These are phyloP conservation scores for Climacteris rufus DNA, from an alignment of 2,113 vertebrate species.

Conservation along the genomic window DNA sequence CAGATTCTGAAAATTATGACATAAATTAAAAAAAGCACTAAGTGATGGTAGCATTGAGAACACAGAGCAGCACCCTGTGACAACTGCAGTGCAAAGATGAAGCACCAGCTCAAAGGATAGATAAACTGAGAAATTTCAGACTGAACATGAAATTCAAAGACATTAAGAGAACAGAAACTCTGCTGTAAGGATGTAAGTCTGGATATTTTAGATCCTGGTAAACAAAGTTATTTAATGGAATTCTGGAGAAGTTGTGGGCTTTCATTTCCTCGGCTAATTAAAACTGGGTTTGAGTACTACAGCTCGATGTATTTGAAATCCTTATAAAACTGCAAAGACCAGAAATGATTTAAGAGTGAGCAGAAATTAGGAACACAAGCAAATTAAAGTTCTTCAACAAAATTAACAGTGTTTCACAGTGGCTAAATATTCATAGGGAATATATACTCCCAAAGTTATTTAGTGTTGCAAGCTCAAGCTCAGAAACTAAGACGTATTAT, in stretches of 20 bases:
- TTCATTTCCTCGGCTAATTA: conserved; percentile 24
- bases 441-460: not conserved
- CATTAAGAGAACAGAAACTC: not conserved
- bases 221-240: not conserved
- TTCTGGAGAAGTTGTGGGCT: not conserved
- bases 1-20: not conserved
- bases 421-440: not conserved
- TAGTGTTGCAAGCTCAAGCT: not conserved
- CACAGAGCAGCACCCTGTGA: not conserved
- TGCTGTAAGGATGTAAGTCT: not conserved
- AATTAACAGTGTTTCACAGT: not conserved
- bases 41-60: not conserved
- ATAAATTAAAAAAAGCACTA: not conserved
- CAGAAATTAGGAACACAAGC: not conserved
- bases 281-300: not conserved
- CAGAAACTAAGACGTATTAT: not conserved
- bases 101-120: not conserved
- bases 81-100: not conserved
- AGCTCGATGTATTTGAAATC: not conserved
- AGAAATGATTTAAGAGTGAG: not conserved
- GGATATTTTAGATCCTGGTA: not conserved
- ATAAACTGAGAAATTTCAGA: not conserved
- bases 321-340: not conserved
- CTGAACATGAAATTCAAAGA: not conserved
- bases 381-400: not conserved